Percentiles rank a stretch among this genome's conserved stretches.
These are phyloP conservation scores for Lissonota sp. DNA, from an alignment of 2,888 invertebrate species.

Conservation along the genomic window DNA sequence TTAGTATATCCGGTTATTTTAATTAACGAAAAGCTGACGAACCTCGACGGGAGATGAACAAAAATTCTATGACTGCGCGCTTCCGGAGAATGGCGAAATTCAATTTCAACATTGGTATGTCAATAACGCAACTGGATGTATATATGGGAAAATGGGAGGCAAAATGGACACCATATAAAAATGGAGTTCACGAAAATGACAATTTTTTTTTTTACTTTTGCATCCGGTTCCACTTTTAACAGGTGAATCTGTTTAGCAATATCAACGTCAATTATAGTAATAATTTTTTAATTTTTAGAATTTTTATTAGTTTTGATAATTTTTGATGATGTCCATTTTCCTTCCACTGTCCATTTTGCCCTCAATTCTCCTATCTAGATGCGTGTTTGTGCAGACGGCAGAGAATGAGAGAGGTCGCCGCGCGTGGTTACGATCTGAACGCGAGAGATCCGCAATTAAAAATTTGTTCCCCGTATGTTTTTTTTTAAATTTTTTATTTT, in stretches of 20 bases:
- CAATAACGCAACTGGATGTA: neutral
- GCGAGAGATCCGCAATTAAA: slow-evolving; percentile 49
- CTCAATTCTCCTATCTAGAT: neutral
- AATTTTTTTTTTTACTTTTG: too few species aligned
- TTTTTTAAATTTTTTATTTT: neutral
- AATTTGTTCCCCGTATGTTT: slow-evolving; percentile 20
- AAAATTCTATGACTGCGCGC: slow-evolving; percentile 18
- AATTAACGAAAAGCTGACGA: slow-evolving; percentile 34
- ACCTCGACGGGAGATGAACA: neutral
- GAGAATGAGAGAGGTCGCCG: slow-evolving; percentile 14
- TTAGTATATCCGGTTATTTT: slow-evolving; percentile 25
- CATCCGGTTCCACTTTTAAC: too few species aligned
- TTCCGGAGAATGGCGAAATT: slow-evolving; percentile 22
- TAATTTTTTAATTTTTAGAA: too few species aligned
- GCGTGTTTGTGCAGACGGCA: neutral
- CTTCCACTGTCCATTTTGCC: neutral
- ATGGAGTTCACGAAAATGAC: too few species aligned
- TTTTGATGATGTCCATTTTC: too few species aligned
- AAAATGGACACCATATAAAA: too few species aligned
- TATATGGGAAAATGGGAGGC: neutral
- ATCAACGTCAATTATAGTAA: too few species aligned
- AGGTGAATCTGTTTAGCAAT: too few species aligned
- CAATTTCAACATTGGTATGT: neutral
- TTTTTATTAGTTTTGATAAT: too few species aligned
- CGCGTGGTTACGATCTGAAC: slow-evolving; percentile 5